Conservation (phyloP, 2,113 vertebrate species). For the Dolichotis patagonum region DNA sequence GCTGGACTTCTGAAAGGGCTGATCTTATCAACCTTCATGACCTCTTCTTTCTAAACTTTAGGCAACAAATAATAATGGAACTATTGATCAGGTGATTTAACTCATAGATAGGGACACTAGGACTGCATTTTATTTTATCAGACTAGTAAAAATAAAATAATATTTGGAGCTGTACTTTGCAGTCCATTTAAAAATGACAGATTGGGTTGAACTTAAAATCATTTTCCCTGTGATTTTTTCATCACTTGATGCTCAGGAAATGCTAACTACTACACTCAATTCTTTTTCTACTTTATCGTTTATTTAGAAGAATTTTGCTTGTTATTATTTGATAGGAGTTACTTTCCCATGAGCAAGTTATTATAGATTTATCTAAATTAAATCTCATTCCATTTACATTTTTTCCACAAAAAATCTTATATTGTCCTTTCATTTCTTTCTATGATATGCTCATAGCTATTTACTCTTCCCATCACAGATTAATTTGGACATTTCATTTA, state of each 20-base stretch:
- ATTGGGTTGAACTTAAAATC: slow-evolving; percentile 24
- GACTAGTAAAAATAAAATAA: neutral
- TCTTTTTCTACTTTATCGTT: slow-evolving; percentile 74
- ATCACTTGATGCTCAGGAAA: neutral
- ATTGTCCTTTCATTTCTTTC: slow-evolving; percentile 77
- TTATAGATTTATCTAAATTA: slow-evolving; percentile 84
- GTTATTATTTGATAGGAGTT: slow-evolving; percentile 76
- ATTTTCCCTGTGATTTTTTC: slow-evolving; percentile 20
- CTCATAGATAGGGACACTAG: neutral
- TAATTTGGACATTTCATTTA: slow-evolving; percentile 66
- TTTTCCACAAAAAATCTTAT: slow-evolving; percentile 78
- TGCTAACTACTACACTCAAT: slow-evolving; percentile 10
- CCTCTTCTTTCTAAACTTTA: neutral
- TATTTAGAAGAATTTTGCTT: slow-evolving; percentile 78
- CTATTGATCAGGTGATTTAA: slow-evolving; percentile 4
- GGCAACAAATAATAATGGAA: slow-evolving; percentile 33
- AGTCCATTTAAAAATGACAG: slow-evolving; percentile 33
- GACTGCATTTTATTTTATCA: slow-evolving; percentile 9
- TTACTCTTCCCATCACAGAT: slow-evolving; percentile 76
- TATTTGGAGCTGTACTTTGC: slow-evolving; percentile 11
- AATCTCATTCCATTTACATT: slow-evolving; percentile 81
- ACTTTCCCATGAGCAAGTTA: slow-evolving; percentile 80
- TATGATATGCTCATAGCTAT: slow-evolving; percentile 77
- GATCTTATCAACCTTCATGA: slow-evolving; percentile 20
- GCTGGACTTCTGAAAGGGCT: slow-evolving; percentile 50